phyloP scores from a whole-genome alignment of 2,797 vertebrate genomes.

The Ataeniobius toweri region DNA sequence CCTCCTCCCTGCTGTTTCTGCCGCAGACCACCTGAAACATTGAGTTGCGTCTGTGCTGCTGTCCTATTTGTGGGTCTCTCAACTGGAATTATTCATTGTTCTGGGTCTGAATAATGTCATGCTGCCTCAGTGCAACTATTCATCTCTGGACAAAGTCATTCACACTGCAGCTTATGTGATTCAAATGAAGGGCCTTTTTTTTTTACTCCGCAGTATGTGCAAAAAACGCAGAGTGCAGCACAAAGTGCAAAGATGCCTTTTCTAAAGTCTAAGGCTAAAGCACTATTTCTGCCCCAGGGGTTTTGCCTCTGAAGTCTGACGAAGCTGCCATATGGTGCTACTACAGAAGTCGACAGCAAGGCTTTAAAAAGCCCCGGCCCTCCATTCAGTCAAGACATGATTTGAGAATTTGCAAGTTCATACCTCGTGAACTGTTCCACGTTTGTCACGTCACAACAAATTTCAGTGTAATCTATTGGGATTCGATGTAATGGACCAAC shows the following conservation, averaged over 20 bases:
- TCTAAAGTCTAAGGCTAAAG: constrained; percentile 5
- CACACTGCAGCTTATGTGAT: background rate
- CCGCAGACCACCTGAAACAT: constrained; percentile 18
- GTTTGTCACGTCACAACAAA: background rate
- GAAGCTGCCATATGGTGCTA: constrained; percentile 45
- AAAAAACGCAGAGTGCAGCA: background rate
- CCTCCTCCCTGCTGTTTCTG: constrained; percentile 17
- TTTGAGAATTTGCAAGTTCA: constrained; percentile 57
- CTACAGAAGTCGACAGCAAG: constrained; percentile 14
- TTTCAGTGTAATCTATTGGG: background rate
- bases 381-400: constrained; percentile 21
- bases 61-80: constrained; percentile 25
- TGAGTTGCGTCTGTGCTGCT: constrained; percentile 18
- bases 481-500: background rate
- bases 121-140: constrained; percentile 38
- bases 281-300: constrained; percentile 15
- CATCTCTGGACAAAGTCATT: constrained; percentile 11
- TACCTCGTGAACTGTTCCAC: background rate
- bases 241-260: constrained; percentile 3
- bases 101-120: constrained; percentile 13
- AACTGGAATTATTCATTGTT: constrained; percentile 27
- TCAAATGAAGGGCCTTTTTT: constrained; percentile 1
- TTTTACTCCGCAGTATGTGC: background rate
- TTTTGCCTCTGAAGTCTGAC: constrained; percentile 23
- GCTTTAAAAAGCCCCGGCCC: constrained; percentile 30